These are phyloP conservation scores for Cheilosia pagana DNA, from an alignment of 2,888 invertebrate species.

Conservation along the genomic window DNA sequence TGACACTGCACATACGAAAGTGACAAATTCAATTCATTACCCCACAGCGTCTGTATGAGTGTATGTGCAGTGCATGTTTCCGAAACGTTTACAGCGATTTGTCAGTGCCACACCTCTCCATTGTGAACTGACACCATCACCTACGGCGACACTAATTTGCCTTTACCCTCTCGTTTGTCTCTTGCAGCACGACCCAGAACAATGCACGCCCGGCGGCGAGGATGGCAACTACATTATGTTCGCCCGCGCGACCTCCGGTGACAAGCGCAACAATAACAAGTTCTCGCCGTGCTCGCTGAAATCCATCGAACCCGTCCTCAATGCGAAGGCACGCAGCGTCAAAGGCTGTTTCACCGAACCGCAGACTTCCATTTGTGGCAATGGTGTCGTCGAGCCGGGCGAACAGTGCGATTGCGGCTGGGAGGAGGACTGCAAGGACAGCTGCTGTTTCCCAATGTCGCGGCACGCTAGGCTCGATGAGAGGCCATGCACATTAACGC, in stretches of 20 bases:
- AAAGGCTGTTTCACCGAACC: conserved; percentile 98
- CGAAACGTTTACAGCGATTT: conserved; percentile 38
- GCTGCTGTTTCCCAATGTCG: conserved; percentile 96
- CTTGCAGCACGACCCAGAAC: conserved; percentile 95
- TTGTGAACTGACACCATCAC: conserved; percentile 14
- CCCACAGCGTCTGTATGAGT: conserved; percentile 29
- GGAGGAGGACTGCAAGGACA: conserved; percentile 97
- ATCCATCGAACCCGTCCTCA: conserved; percentile 95
- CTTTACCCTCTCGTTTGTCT: conserved; percentile 54
- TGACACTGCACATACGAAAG: conserved; percentile 41
- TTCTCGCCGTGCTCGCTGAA: conserved; percentile 97
- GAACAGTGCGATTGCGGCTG: conserved; percentile 99
- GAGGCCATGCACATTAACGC: conserved; percentile 93
- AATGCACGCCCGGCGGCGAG: conserved; percentile 96
- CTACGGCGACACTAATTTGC: conserved; percentile 59
- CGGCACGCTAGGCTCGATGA: conserved; percentile 90
- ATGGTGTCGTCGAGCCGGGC: conserved; percentile 97
- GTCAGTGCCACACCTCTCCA: conserved; percentile 50
- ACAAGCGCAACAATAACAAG: conserved; percentile 98
- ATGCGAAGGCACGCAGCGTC: conserved; percentile 94
- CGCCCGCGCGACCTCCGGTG: conserved; percentile 98
- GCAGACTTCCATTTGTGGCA: conserved; percentile 97
- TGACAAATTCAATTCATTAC: conserved; percentile 61
- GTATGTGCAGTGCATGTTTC: conserved; percentile 39
- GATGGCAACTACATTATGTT: conserved; percentile 99